Percentiles rank a stretch among this genome's conserved stretches.
Conservation (phyloP, 92 coral and sea anemone genomes). For the Epizoanthus scotinus region DNA sequence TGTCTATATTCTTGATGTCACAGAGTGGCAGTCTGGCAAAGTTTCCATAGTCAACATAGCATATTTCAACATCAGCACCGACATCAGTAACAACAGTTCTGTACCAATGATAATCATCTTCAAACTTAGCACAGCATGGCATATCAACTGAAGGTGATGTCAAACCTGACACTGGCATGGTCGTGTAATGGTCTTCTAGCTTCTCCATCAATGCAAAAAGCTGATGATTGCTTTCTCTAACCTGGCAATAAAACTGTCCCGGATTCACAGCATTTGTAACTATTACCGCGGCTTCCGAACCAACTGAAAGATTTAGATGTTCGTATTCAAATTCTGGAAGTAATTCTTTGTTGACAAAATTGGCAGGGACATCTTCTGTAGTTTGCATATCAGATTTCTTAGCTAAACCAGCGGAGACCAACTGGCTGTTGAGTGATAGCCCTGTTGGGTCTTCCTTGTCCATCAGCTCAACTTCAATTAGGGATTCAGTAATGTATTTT, state of each 20-base stretch:
- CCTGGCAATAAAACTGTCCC: slow-evolving; percentile 68
- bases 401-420: slow-evolving; percentile 13
- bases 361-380: no score
- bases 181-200: slow-evolving; percentile 48
- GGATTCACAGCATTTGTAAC: slow-evolving; percentile 77
- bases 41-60: slow-evolving; percentile 59
- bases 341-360: background rate
- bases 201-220: slow-evolving; percentile 52
- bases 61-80: slow-evolving; percentile 14
- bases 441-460: slow-evolving; percentile 29
- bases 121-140: slow-evolving; percentile 51
- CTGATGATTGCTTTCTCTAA: slow-evolving; percentile 36
- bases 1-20: slow-evolving; percentile 34
- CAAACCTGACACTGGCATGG: slow-evolving; percentile 46
- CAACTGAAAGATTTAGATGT: background rate
- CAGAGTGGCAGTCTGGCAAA: slow-evolving; percentile 39
- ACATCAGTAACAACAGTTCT: slow-evolving; percentile 44
- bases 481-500: background rate
- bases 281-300: slow-evolving; percentile 17
- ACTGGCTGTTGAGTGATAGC: slow-evolving; percentile 20
- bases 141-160: slow-evolving; percentile 36
- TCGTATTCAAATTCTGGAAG: background rate
- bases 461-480: slow-evolving; percentile 22
- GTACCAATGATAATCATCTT: slow-evolving; percentile 45
- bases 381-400: background rate